These are phyloP conservation scores for Etheostoma perlongum DNA, from an alignment of 2,797 vertebrate species.

Conservation along the genomic window DNA sequence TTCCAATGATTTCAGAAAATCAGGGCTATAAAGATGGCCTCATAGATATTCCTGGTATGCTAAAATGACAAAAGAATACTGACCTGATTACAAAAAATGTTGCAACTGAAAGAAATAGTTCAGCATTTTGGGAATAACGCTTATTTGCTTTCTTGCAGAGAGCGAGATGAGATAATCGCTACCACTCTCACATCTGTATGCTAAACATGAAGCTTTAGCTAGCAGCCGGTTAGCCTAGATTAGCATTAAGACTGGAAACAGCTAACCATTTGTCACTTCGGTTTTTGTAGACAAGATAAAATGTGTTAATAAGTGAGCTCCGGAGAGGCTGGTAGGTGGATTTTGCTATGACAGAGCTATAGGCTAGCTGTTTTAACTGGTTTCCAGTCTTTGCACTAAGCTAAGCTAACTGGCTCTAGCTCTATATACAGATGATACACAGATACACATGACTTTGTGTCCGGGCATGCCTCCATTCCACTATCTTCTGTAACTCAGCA, in stretches of 20 bases:
- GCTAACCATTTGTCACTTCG: not conserved
- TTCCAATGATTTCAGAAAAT: conserved; percentile 30
- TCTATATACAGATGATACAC: not conserved
- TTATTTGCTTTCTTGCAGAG: not conserved
- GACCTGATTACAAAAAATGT: conserved; percentile 9
- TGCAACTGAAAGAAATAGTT: conserved; percentile 4
- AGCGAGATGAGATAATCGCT: not conserved
- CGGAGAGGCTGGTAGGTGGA: not conserved
- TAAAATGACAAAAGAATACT: conserved; percentile 30
- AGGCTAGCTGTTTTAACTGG: not conserved
- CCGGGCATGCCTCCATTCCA: not conserved
- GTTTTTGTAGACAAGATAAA: too few species aligned
- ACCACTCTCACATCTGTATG: not conserved
- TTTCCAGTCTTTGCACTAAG: not conserved
- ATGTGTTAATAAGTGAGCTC: not conserved
- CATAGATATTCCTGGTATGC: conserved; percentile 20
- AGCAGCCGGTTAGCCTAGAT: not conserved
- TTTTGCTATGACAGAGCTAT: not conserved
- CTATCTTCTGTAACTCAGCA: not conserved
- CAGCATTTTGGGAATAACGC: not conserved
- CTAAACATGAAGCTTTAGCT: not conserved
- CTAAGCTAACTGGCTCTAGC: not conserved
- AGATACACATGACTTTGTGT: not conserved
- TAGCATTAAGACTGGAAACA: not conserved
- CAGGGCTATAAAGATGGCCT: conserved; percentile 21